These are phyloP conservation scores for Nebria brevicollis DNA, from an alignment of 2,888 invertebrate genomes.

Conservation along the genomic window DNA sequence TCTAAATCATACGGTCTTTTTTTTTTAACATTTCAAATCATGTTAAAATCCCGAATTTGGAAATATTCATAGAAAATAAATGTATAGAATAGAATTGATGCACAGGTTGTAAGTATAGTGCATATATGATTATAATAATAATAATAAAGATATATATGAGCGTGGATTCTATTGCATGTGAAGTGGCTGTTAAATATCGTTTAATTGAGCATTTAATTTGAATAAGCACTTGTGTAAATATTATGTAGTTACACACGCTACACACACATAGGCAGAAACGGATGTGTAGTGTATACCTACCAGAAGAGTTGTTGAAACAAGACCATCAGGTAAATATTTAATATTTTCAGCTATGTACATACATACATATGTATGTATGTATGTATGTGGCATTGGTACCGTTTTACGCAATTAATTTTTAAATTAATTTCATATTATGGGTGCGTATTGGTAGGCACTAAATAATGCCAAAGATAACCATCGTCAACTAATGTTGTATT, in stretches of 20 bases:
- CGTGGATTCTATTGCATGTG: conserved; percentile 8
- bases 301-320: not conserved
- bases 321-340: not conserved
- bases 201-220: conserved; percentile 45
- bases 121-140: not conserved
- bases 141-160: not conserved
- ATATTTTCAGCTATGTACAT: not conserved
- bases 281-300: not conserved
- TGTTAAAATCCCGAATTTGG: too few species aligned
- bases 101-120: not conserved
- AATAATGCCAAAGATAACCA: too few species aligned
- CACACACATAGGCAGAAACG: not conserved
- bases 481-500: too few species aligned
- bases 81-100: too few species aligned
- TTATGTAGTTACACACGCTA: conserved; percentile 9
- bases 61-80: too few species aligned
- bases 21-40: too few species aligned
- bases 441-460: too few species aligned
- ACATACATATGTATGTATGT: too few species aligned
- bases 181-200: conserved; percentile 28
- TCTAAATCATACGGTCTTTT: too few species aligned
- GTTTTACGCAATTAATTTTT: too few species aligned
- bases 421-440: too few species aligned
- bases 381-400: too few species aligned
- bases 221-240: conserved; percentile 44